Evolutionary conservation across 2,888 invertebrate species (phyloP).

Genomic region (Cryptops parisi): DNA sequence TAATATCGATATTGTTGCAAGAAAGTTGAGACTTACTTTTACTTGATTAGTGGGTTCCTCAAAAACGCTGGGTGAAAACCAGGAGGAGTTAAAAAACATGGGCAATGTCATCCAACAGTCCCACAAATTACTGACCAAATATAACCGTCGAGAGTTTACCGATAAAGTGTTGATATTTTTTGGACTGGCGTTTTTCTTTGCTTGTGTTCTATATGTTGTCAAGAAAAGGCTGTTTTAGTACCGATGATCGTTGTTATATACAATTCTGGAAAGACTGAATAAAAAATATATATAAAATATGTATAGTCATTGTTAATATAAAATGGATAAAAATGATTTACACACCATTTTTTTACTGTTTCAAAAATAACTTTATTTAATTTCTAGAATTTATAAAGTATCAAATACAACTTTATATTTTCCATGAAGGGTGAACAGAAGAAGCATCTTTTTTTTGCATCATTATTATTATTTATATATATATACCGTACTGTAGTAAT

Average conservation of each 20-base stretch:
- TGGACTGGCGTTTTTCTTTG: slow-evolving; percentile 74
- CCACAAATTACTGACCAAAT: slow-evolving; percentile 81
- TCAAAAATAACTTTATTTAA: too few species aligned
- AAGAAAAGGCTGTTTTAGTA: slow-evolving; percentile 61
- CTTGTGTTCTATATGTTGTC: slow-evolving; percentile 81
- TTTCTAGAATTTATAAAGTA: too few species aligned
- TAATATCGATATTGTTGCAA: background rate
- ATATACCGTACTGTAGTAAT: too few species aligned
- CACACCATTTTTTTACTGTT: too few species aligned
- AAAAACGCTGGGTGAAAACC: slow-evolving; percentile 44
- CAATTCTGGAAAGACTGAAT: too few species aligned
- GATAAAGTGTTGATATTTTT: slow-evolving; percentile 82
- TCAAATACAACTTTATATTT: too few species aligned
- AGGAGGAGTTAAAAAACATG: slow-evolving; percentile 68
- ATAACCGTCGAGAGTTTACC: slow-evolving; percentile 83
- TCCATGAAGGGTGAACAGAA: too few species aligned
- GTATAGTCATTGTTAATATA: too few species aligned
- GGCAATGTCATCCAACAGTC: slow-evolving; percentile 78
- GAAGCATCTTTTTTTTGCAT: too few species aligned
- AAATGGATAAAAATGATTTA: too few species aligned
- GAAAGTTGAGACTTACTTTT: background rate
- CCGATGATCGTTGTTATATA: background rate
- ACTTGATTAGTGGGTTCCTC: slow-evolving; percentile 30
- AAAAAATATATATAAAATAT: background rate
- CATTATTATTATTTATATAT: too few species aligned